Evolutionary conservation across 2,888 invertebrate genomes (phyloP), one percentile per base, ranked within the genome.

Genomic region (Mactromeris polynyma): DNA sequence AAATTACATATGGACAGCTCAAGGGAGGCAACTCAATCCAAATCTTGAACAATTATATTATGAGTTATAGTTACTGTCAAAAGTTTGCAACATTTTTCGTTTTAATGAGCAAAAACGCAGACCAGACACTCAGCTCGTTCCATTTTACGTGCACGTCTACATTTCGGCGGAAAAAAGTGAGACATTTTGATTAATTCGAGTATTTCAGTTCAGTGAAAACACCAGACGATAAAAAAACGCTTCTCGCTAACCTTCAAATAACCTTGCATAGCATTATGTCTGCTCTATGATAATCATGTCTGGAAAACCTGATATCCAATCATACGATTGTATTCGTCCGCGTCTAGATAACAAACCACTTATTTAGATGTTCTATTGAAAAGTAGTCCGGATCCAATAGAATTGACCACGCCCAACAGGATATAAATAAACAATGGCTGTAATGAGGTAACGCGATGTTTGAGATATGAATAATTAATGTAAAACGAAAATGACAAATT

Each of bases 241-340:
- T 51, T 77, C 51, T 26, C 26, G 54, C 31, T 84, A 78, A 84
- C 84, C 84, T 84, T 77, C 54, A 33, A 51, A 46, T 77, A 78
- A 84, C 84, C 84, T 84, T 84, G 84, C 78, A 54, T 84, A 78
- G 36, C 78, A 84, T 84, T 84, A 84, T 78, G 84, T 84, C 84
- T 84, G 78, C 78, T 78, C 19, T 26, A 38, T 54, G 78, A 84
- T 84, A 84, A 84, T 84, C 42, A 51, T 51, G 84, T 84, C 84
- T 84, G 84, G 84, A 54, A 84, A 84, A 54, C n/a, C 54, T 36
- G 78, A 78, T 46, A 78, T 31, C 84, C 84, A 84, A 84, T 84
- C 84, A 51, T 54, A 54, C 77, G 73, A 36, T 40, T 84, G 84
- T 84, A 84, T 84, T n/a, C 46, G 9, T 84, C 51, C 84, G 84